Conservation (phyloP, 1,140 invertebrate species). For the Vollenhovia emeryi region DNA sequence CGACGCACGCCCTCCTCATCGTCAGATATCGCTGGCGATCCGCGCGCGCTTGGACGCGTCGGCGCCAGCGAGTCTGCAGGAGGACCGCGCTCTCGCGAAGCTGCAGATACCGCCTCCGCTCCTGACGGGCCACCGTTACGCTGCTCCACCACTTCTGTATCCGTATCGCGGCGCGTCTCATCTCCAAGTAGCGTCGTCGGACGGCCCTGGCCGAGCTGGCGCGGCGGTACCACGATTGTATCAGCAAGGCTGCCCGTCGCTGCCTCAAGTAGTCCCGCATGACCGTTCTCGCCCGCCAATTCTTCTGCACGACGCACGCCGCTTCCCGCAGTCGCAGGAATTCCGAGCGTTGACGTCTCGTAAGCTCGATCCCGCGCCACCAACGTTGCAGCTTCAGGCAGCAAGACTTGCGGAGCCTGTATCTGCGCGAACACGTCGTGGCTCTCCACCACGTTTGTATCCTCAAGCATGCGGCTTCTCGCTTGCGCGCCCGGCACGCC, state of each 20-base stretch:
- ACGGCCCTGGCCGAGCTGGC: constrained; percentile 26
- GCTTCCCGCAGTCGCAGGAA: constrained; percentile 61
- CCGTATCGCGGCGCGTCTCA: constrained; percentile 72
- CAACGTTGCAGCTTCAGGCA: constrained; percentile 31
- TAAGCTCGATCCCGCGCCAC: not conserved
- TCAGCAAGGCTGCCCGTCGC: constrained; percentile 61
- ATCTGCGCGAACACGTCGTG: constrained; percentile 10
- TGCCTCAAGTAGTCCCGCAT: constrained; percentile 60
- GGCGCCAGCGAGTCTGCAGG: constrained; percentile 76
- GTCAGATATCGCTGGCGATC: constrained; percentile 71
- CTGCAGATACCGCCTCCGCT: constrained; percentile 68
- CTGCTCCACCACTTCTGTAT: constrained; percentile 83
- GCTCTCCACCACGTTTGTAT: constrained; percentile 77
- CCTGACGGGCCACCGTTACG: constrained; percentile 73
- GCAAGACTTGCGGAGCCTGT: not conserved
- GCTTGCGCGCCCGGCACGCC: constrained; percentile 45
- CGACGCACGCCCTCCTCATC: constrained; percentile 68
- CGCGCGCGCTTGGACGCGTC: constrained; percentile 67
- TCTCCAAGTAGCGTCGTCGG: constrained; percentile 75
- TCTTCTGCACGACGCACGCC: constrained; percentile 72
- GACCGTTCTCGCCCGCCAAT: constrained; percentile 68
- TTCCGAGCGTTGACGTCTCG: not conserved
- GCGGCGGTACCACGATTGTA: constrained; percentile 73
- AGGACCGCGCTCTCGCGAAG: constrained; percentile 45
- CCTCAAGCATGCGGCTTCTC: constrained; percentile 42